Evolutionary conservation across 2,888 invertebrate species (phyloP).

Genomic region (Drosophila anceps): DNA sequence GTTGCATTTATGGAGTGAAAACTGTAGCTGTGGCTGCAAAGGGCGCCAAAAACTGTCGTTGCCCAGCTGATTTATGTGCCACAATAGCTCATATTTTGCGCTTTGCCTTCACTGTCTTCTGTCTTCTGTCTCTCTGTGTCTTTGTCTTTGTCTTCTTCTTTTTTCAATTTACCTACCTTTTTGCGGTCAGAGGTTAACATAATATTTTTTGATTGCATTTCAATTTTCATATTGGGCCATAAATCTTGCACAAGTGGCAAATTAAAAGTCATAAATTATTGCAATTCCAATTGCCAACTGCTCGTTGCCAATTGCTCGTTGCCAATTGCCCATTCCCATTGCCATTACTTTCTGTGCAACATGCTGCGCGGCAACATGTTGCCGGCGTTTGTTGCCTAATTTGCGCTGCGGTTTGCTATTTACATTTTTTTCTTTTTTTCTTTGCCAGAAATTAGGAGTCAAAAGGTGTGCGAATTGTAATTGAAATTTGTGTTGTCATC

Average conservation of each 20-base stretch:
- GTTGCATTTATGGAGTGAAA: slow-evolving; percentile 12
- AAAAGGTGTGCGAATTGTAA: slow-evolving; percentile 66
- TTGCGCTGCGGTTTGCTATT: slow-evolving; percentile 40
- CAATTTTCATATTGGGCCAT: slow-evolving; percentile 72
- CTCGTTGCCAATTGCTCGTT: slow-evolving; percentile 9
- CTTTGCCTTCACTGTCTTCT: not conserved
- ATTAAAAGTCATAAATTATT: slow-evolving; percentile 81
- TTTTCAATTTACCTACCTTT: slow-evolving; percentile 25
- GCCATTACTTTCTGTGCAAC: slow-evolving; percentile 37
- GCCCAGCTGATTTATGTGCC: slow-evolving; percentile 56
- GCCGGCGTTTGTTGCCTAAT: slow-evolving; percentile 67
- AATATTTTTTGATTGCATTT: slow-evolving; percentile 81
- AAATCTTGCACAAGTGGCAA: slow-evolving; percentile 77
- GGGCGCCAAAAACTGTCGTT: slow-evolving; percentile 63
- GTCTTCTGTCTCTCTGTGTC: not conserved
- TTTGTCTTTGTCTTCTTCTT: not conserved
- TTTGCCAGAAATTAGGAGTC: slow-evolving; percentile 52
- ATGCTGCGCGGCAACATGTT: slow-evolving; percentile 62
- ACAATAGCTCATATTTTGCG: slow-evolving; percentile 18
- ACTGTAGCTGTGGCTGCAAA: slow-evolving; percentile 34
- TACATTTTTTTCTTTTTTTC: not conserved
- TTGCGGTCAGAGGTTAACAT: slow-evolving; percentile 76
- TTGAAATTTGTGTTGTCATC: slow-evolving; percentile 62
- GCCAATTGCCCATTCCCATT: slow-evolving; percentile 27
- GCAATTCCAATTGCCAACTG: slow-evolving; percentile 37